Evolutionary conservation across 2,113 vertebrate species (phyloP).

Genomic region (Arvicanthis niloticus): DNA sequence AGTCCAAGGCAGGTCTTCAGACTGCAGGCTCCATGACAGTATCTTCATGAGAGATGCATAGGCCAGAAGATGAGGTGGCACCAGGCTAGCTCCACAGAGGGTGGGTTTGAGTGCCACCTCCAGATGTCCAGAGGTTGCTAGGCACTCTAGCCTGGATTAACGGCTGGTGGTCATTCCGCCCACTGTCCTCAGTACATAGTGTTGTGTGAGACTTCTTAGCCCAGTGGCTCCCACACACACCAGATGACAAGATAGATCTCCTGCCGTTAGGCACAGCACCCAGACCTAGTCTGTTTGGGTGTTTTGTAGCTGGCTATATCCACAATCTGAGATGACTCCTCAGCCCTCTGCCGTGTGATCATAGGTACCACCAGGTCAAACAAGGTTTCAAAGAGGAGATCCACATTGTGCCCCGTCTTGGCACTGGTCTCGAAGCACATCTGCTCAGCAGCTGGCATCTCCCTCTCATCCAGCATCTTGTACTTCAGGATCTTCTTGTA

Average conservation of each 20-base stretch:
- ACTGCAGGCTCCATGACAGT: rapidly evolving
- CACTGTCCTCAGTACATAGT: rapidly evolving
- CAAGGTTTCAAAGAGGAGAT: constrained; percentile 94
- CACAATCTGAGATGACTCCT: constrained; percentile 90
- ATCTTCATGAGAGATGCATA: neutral
- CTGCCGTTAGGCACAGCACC: constrained; percentile 86
- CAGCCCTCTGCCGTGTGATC: constrained; percentile 90
- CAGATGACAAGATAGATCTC: rapidly evolving
- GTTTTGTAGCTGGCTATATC: constrained; percentile 89
- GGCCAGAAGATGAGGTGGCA: neutral
- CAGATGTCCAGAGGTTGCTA: neutral
- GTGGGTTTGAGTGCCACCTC: neutral
- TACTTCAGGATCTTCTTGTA: constrained; percentile 95
- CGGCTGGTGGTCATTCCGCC: rapidly evolving
- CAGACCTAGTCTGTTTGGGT: constrained; percentile 79
- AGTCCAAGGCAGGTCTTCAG: neutral
- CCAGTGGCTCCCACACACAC: rapidly evolving
- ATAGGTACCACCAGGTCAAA: constrained; percentile 95
- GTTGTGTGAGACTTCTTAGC: neutral
- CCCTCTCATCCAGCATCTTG: constrained; percentile 93
- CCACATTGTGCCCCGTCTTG: constrained; percentile 96
- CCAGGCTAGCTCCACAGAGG: neutral
- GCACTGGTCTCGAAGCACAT: constrained; percentile 99
- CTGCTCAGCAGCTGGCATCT: constrained; percentile 91
- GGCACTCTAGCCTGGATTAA: rapidly evolving